Conservation (phyloP, 2,113 vertebrate genomes). For the Perognathus longimembris region DNA sequence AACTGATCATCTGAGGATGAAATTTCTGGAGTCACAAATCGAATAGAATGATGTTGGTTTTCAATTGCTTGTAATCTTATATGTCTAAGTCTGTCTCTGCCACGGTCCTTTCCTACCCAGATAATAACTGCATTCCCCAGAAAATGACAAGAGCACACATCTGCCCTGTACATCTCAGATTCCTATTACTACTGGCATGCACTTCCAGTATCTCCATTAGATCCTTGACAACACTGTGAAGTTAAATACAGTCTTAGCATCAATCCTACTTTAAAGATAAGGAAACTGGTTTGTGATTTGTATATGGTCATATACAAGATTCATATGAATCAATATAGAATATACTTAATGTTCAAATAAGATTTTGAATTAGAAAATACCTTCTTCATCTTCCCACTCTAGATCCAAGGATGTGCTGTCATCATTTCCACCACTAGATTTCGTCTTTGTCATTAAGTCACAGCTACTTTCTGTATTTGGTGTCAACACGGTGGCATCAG, state of each 20-base stretch:
- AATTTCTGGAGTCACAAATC: slow-evolving; percentile 13
- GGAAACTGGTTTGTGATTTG: neutral
- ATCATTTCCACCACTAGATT: slow-evolving; percentile 94
- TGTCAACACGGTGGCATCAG: slow-evolving; percentile 93
- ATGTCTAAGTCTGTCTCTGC: neutral
- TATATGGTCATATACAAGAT: neutral
- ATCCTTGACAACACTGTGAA: neutral
- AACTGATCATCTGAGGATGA: neutral
- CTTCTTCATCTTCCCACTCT: slow-evolving; percentile 99
- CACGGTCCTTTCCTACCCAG: neutral
- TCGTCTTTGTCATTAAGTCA: slow-evolving; percentile 96
- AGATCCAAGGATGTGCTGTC: slow-evolving; percentile 96
- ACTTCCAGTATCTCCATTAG: neutral
- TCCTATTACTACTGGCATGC: neutral
- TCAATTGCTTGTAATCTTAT: neutral
- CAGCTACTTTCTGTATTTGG: slow-evolving; percentile 97
- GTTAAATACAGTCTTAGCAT: neutral
- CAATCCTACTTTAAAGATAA: neutral
- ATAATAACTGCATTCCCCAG: neutral
- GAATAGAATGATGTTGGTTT: neutral
- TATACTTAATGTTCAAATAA: neutral
- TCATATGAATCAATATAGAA: neutral
- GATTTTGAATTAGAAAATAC: slow-evolving; percentile 80
- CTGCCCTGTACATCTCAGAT: neutral
- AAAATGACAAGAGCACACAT: neutral